Evolutionary conservation across 2,113 vertebrate genomes (phyloP).

Genomic region (Glaucidium brasilianum): DNA sequence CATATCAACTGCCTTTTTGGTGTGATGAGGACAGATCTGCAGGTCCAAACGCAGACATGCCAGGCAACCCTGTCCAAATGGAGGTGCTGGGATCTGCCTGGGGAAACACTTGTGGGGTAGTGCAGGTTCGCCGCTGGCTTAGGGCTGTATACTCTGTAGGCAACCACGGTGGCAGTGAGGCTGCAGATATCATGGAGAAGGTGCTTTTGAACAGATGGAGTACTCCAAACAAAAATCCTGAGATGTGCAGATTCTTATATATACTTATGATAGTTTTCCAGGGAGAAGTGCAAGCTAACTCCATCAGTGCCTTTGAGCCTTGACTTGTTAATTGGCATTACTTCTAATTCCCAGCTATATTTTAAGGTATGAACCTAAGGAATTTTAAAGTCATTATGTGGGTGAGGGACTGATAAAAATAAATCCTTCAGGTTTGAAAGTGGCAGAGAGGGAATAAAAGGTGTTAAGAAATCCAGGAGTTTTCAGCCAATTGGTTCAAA

Average conservation of each 20-base stretch:
- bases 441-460: constrained; percentile 72
- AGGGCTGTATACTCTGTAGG: background rate
- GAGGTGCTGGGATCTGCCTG: background rate
- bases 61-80: background rate
- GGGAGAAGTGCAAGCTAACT: constrained; percentile 67
- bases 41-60: background rate
- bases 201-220: background rate
- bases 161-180: accelerated
- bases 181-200: background rate
- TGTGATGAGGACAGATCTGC: background rate
- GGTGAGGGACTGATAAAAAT: constrained; percentile 79
- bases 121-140: background rate
- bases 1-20: background rate
- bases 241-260: constrained; percentile 31
- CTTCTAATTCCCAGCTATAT: constrained; percentile 81
- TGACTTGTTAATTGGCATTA: constrained; percentile 83
- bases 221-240: background rate
- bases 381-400: constrained; percentile 84
- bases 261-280: constrained; percentile 56
- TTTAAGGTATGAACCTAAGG: constrained; percentile 82
- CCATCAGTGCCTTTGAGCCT: constrained; percentile 76
- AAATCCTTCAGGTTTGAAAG: constrained; percentile 79
- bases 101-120: background rate
- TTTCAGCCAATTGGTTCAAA: constrained; percentile 70
- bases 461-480: constrained; percentile 67